These are phyloP conservation scores for Caradrina kadenii DNA, from an alignment of 2,888 invertebrate species.

Conservation along the genomic window DNA sequence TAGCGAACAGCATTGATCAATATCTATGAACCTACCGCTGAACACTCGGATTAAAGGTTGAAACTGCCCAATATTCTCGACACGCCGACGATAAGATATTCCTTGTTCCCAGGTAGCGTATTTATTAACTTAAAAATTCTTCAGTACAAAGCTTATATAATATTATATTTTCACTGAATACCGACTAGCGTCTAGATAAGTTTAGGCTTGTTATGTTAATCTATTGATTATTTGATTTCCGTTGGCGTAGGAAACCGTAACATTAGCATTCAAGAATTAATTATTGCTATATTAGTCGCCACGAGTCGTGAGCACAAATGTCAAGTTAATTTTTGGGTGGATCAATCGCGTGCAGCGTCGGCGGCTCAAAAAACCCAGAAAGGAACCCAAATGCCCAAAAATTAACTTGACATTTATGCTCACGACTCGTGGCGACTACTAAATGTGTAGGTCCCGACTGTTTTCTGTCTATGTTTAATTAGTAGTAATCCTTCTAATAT, in stretches of 20 bases:
- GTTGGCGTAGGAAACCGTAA: not conserved
- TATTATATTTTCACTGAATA: constrained; percentile 4
- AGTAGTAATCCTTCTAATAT: no score
- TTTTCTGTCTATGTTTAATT: not conserved
- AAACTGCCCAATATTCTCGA: constrained; percentile 46
- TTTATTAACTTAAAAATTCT: constrained; percentile 21
- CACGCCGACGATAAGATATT: constrained; percentile 41
- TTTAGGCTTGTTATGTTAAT: constrained; percentile 16
- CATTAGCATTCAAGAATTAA: constrained; percentile 21
- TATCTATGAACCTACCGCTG: constrained; percentile 55
- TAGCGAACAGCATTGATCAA: constrained; percentile 59
- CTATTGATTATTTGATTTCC: constrained; percentile 29
- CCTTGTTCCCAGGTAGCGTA: constrained; percentile 24
- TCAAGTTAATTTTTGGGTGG: no score
- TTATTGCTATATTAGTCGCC: no score
- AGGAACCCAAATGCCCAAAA: no score
- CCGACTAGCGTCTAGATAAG: not conserved
- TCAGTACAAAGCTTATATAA: constrained; percentile 17
- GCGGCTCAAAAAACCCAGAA: no score
- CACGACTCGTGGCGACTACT: no score
- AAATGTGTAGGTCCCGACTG: not conserved
- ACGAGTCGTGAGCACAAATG: no score
- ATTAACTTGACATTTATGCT: no score
- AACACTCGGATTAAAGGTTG: constrained; percentile 53
- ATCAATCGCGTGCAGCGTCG: no score